Evolutionary conservation across 2,797 vertebrate species (phyloP), one percentile per base, ranked within the genome.

Genomic region (Pampus argenteus): DNA sequence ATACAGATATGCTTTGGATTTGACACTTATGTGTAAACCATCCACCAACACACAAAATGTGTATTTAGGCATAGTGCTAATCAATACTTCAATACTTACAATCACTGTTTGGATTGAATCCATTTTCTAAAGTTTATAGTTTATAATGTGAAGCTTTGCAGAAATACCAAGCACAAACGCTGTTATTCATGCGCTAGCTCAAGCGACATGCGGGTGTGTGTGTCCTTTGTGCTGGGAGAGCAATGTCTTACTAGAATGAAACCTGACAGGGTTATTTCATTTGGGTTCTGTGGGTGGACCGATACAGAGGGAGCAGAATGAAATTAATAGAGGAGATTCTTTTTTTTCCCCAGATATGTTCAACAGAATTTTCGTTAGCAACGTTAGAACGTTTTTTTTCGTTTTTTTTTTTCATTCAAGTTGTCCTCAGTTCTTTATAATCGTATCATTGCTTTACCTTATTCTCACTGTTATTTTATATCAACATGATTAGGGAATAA

Each of bases 251-350:
- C 79, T 38, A 78, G 78, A 89, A 90, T 91, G 86, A 87, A 66
- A 91, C 29, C 76, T 90, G 90, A 91, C 91, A 92, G 84, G 86
- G 87, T 92, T 90, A 89, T 91, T 93, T 92, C 79, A 89, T 91
- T 92, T 85, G 76, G 78, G 68, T 82, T 86, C 84, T 82, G 80
- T 79, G 86, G 89, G 88, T 77, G 84, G 82, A 87, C 82, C 78
- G 88, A 86, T 91, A 91, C 89, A 86, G 82, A 83, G 57, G 65
- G 57, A 86, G 66, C 71, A 57, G 77, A 84, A 87, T 89, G 56
- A 88, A 92, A 92, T 90, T 90, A 90, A 89, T 90, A 88, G 76
- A 82, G 70, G 77, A 78, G 62, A 88, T 86, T 83, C 48, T 83
- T 70, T 82, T 74, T 78, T 70, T 82, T 74, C 77, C 61, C 70